Base-by-base conservation (phyloP, 2,888 invertebrate genomes). In the Mylabris sibirica region DNA sequence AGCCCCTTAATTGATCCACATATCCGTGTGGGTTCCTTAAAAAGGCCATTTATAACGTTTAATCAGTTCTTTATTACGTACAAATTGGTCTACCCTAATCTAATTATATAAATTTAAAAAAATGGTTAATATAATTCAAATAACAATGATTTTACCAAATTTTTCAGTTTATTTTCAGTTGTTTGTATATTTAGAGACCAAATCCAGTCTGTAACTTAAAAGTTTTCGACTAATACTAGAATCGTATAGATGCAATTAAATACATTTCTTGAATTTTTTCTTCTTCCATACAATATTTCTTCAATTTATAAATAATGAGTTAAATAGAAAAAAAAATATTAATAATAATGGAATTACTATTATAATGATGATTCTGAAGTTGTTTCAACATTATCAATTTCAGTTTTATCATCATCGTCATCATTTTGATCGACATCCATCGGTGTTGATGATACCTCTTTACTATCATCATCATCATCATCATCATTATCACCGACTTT, bases 371-470 rank as follows among this genome's bases (percentile, higher is more conserved):
- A 71, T 57, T 71, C 68, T 35, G 67, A 63, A n/a, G 67, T 70
- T 38, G 67, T 67, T 35, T 67, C 70, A 24, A 65, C 70, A 34
- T 61, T 68, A 38, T 68, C 65, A 53, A 69, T 73, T 60, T 70
- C 68, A 60, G 69, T 68, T 70, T 65, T 73, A 67, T 66, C 72
- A 69, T 66, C 66, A 57, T 49, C n/a, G 12, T 63, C 65, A 3
- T 49, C 67, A 44, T 44, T 44, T n/a, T 17, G n/a, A 53, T 76
- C 78, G 24, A 75, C 76, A 64, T 76, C 78, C 77, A 78, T 77
- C n/a, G 72, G 72, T 12, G 72, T 64, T 38, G 76, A 73, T 60
- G 70, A 71, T 9, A 26, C 70, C 59, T 69, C 76, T 75, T 60
- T 67, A 72, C 53, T 63, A 49, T 59, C 75, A 74, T 53, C 59